phyloP scores from a whole-genome alignment of 2,888 invertebrate genomes.

The Sthenelais limicola region DNA sequence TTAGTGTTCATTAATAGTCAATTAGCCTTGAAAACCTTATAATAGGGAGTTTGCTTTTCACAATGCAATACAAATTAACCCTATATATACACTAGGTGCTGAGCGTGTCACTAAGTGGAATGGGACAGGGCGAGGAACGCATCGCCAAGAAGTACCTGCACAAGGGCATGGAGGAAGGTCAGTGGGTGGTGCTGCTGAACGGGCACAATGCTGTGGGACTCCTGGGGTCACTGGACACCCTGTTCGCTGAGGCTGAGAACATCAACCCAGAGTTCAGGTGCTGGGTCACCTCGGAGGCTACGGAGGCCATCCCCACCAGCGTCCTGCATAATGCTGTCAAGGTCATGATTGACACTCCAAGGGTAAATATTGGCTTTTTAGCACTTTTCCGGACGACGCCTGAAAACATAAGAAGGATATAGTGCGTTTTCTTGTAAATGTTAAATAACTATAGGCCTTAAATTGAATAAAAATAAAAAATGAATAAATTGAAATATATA shows the following conservation, averaged over 20 bases:
- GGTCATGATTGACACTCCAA: conserved; percentile 67
- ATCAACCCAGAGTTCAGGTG: conserved; percentile 66
- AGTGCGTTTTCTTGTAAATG: too few relatives aligned
- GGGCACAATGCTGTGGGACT: conserved; percentile 67
- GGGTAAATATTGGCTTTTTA: too few relatives aligned
- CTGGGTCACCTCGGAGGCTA: conserved; percentile 64
- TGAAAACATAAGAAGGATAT: too few relatives aligned
- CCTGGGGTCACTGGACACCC: conserved; percentile 61
- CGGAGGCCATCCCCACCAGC: conserved; percentile 56
- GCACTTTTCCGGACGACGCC: too few relatives aligned
- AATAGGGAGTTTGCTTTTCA: too few relatives aligned
- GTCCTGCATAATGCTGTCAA: conserved; percentile 67
- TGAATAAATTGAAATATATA: too few relatives aligned
- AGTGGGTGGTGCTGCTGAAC: conserved; percentile 69
- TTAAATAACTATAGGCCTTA: too few relatives aligned
- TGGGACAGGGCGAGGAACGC: conserved; percentile 58
- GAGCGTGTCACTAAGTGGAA: conserved; percentile 57
- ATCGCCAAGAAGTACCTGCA: conserved; percentile 61
- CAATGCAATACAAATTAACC: too few relatives aligned
- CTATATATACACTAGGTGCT: too few relatives aligned
- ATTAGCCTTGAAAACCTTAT: too few relatives aligned
- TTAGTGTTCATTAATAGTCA: too few relatives aligned
- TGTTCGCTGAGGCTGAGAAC: conserved; percentile 58
- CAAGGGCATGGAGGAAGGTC: conserved; percentile 67
- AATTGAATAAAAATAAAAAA: too few relatives aligned